These are phyloP conservation scores for Larimichthys crocea DNA, from an alignment of 2,113 vertebrate species.

Conservation along the genomic window DNA sequence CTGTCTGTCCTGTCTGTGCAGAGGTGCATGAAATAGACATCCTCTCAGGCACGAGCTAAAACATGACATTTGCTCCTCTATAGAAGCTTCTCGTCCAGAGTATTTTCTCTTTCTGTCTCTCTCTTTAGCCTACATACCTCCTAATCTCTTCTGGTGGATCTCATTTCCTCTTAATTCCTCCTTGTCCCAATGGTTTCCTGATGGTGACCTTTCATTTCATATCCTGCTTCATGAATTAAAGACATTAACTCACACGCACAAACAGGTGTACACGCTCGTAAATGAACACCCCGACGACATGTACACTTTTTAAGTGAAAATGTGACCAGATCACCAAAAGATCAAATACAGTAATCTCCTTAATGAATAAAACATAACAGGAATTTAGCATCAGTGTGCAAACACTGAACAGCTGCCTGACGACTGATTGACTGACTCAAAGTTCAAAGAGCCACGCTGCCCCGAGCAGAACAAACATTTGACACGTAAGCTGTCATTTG, in stretches of 20 bases:
- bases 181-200: constrained; percentile 62
- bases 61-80: neutral
- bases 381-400: constrained; percentile 13
- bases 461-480: constrained; percentile 31
- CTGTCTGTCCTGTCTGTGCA: neutral
- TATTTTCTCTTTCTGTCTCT: neutral
- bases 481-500: constrained; percentile 42
- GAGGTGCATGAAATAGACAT: constrained; percentile 2
- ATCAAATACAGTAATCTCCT: constrained; percentile 33
- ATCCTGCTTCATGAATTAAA: constrained; percentile 65
- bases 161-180: constrained; percentile 65
- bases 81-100: neutral
- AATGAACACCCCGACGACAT: constrained; percentile 27
- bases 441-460: constrained; percentile 43
- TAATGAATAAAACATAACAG: constrained; percentile 41
- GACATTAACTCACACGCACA: constrained; percentile 47
- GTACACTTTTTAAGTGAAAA: constrained; percentile 25
- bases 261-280: constrained; percentile 29
- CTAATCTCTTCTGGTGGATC: constrained; percentile 42
- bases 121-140: constrained; percentile 26
- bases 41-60: constrained; percentile 2
- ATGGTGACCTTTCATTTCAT: constrained; percentile 74
- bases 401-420: constrained; percentile 34
- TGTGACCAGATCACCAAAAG: constrained; percentile 25
- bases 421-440: constrained; percentile 9